Evolutionary conservation across 2,113 vertebrate species (phyloP).

Genomic region (Anarrhichthys ocellatus): DNA sequence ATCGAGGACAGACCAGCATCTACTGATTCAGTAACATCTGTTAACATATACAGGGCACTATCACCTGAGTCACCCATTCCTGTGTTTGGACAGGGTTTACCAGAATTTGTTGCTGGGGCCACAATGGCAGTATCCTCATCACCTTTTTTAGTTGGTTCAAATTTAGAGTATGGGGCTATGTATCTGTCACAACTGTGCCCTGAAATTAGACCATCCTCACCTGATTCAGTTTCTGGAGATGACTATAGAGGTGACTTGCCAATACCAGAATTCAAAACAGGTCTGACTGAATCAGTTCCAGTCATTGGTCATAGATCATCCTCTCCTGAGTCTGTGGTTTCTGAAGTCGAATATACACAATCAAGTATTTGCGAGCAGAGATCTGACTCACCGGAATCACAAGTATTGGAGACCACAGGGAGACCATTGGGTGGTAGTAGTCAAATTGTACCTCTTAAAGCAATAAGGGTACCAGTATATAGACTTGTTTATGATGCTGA

Average conservation of each 20-base stretch:
- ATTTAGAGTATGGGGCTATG: conserved; percentile 30
- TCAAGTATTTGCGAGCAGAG: conserved; percentile 32
- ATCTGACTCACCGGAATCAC: conserved; percentile 42
- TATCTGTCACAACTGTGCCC: conserved; percentile 18
- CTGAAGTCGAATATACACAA: conserved; percentile 36
- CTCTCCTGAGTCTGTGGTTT: conserved; percentile 30
- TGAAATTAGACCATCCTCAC: conserved; percentile 46
- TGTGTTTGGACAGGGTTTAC: neutral
- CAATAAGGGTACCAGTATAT: conserved; percentile 46
- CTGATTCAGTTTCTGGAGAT: conserved; percentile 42
- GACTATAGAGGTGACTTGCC: conserved; percentile 24
- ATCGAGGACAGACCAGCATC: conserved; percentile 51
- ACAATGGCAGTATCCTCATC: conserved; percentile 32
- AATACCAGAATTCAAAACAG: conserved; percentile 18
- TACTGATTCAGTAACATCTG: conserved; percentile 55
- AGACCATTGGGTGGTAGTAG: neutral
- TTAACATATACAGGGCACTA: conserved; percentile 1
- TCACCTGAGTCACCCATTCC: conserved; percentile 58
- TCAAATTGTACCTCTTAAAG: conserved; percentile 18
- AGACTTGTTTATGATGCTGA: conserved; percentile 65
- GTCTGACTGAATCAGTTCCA: neutral
- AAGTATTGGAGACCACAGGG: conserved; percentile 14
- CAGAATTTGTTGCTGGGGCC: neutral
- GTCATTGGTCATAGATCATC: conserved; percentile 15
- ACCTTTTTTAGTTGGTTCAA: conserved; percentile 43